Conservation (phyloP, 1,140 invertebrate species). For the Ips nitidus region DNA sequence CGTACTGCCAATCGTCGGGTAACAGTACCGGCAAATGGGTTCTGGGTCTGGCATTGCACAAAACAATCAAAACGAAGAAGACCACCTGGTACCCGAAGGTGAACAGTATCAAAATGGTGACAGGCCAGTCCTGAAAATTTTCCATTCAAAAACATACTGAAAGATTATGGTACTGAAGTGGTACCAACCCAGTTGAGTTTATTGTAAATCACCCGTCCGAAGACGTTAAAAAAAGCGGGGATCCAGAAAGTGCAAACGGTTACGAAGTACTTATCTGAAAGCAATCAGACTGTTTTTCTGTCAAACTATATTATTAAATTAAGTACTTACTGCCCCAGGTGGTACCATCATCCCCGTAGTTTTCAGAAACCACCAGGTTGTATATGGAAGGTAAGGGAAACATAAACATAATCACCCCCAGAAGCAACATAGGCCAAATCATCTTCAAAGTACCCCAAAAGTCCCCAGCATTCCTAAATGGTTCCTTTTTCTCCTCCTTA, state of each 20-base stretch:
- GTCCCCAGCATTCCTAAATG: not conserved
- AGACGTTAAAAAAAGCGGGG: not conserved
- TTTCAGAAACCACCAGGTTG: conserved; percentile 14
- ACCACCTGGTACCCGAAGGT: not conserved
- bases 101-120: not conserved
- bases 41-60: conserved; percentile 13
- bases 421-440: conserved; percentile 10
- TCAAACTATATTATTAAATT: not conserved
- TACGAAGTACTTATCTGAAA: conserved; percentile 24
- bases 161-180: not conserved
- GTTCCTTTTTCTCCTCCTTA: conserved; percentile 11
- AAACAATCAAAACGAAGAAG: not conserved
- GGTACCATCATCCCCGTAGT: not conserved
- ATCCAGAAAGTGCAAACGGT: conserved; percentile 20
- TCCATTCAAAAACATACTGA: not conserved
- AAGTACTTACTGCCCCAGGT: conserved; percentile 10
- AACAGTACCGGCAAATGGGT: conserved; percentile 14
- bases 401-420: not conserved
- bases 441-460: not conserved
- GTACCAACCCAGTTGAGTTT: not conserved
- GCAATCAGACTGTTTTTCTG: not conserved
- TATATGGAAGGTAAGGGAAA: not conserved
- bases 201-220: conserved; percentile 14
- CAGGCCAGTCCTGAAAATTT: not conserved
- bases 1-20: conserved; percentile 14